phyloP scores from a whole-genome alignment of 53 echinoderm and acorn worm species.

The Hippasteria phrygiana region DNA sequence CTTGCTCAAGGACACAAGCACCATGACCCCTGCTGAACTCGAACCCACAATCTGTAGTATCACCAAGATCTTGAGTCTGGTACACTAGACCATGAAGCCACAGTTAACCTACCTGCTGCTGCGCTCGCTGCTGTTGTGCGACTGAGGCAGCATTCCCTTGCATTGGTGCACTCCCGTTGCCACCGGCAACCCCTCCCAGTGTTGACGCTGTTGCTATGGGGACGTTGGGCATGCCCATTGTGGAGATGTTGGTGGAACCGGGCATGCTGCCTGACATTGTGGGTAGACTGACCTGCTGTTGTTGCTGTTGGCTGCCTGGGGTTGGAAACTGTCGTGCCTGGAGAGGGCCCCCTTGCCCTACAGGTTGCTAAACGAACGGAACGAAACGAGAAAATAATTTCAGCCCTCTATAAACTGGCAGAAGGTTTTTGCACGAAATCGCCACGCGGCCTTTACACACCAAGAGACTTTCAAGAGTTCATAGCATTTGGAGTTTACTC shows the following conservation, averaged over 20 bases:
- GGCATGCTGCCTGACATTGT: conserved; percentile 40
- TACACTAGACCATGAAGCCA: too few species aligned
- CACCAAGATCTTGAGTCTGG: too few species aligned
- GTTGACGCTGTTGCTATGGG: conserved; percentile 6
- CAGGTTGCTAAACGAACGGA: not conserved
- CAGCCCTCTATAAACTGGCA: too few species aligned
- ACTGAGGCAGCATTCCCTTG: not conserved
- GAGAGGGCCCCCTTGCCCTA: conserved; percentile 8
- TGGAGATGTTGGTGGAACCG: conserved; percentile 35
- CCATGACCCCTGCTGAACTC: too few species aligned
- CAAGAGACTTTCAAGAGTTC: too few species aligned
- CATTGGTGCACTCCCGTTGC: not conserved
- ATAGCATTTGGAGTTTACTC: too few species aligned
- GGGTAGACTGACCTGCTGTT: conserved; percentile 38
- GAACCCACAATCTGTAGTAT: too few species aligned
- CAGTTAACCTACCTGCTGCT: not conserved
- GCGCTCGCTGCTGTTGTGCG: conserved; percentile 12
- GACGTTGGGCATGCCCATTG: conserved; percentile 15
- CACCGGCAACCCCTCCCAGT: not conserved
- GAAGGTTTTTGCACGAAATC: too few species aligned
- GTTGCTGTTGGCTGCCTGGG: conserved; percentile 35
- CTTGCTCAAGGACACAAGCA: too few species aligned
- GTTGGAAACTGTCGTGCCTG: conserved; percentile 25
- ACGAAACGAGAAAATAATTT: not conserved
- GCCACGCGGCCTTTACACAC: too few species aligned